A percentile compares a stretch with the other conserved stretches of the same genome.
phyloP scores from a whole-genome alignment of 2,888 invertebrate species.

The Didymodactylos carnosus region DNA sequence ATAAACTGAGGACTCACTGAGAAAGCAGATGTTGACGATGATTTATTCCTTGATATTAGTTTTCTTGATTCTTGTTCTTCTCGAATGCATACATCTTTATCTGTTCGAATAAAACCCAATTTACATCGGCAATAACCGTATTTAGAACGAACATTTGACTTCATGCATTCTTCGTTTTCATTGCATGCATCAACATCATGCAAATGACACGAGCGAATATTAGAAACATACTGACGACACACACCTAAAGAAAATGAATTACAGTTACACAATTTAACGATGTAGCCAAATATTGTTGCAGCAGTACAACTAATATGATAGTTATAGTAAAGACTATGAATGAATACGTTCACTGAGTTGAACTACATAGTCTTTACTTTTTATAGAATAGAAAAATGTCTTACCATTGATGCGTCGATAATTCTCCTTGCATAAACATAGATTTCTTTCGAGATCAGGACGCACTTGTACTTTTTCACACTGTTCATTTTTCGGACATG shows the following conservation, averaged over 20 bases:
- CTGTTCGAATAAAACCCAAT: not conserved
- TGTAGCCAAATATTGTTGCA: no score
- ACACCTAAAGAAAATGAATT: no score
- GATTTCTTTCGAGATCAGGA: not conserved
- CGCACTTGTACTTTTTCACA: not conserved
- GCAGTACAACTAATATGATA: no score
- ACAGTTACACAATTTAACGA: not conserved
- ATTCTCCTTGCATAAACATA: not conserved
- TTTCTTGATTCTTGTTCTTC: not conserved
- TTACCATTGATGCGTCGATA: not conserved
- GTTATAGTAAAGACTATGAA: no score
- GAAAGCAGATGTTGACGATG: not conserved
- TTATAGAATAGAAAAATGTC: no score
- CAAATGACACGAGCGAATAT: not conserved
- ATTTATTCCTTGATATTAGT: no score
- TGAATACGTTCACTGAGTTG: no score
- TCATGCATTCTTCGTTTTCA: conserved; percentile 7
- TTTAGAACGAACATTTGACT: not conserved
- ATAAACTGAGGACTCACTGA: not conserved
- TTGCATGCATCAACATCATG: no score
- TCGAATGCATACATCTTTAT: not conserved
- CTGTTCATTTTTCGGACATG: not conserved
- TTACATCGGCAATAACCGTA: conserved; percentile 12
- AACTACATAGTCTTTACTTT: no score
- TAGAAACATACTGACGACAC: conserved; percentile 3